Conservation (phyloP, 2,113 vertebrate species). For the Mesembrinibis cayennensis region DNA sequence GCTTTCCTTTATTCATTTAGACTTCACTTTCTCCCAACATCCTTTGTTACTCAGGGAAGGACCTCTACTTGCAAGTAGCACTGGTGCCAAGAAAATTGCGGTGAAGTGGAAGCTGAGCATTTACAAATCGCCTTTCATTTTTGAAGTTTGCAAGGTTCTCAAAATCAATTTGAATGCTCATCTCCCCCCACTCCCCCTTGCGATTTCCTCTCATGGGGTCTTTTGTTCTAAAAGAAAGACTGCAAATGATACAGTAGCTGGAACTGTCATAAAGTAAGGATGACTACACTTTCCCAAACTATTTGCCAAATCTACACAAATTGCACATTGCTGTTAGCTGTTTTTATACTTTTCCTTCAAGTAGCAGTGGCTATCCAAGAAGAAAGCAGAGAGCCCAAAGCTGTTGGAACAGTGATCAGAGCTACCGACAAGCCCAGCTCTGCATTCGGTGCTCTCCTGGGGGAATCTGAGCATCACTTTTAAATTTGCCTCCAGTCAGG, state of each 20-base stretch:
- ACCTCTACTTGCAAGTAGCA: accelerated
- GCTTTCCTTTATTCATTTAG: background rate
- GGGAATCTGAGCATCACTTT: background rate
- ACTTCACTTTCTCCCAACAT: background rate
- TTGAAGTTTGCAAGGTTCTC: background rate
- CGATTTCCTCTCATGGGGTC: accelerated
- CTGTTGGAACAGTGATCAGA: background rate
- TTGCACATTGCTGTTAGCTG: background rate
- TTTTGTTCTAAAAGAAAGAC: background rate
- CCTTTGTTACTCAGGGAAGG: background rate
- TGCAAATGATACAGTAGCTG: background rate
- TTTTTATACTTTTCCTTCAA: background rate
- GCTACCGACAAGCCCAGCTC: background rate
- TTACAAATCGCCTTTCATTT: background rate
- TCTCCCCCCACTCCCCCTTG: no score
- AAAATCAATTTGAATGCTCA: background rate
- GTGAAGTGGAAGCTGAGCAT: background rate
- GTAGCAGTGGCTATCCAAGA: background rate
- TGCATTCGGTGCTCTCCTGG: background rate
- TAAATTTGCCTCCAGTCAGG: background rate
- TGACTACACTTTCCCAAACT: background rate
- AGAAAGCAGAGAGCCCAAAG: background rate
- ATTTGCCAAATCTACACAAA: background rate
- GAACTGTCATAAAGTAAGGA: background rate
- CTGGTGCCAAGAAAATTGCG: accelerated